A percentile compares a stretch with the other conserved stretches of the same genome.
phyloP scores from a whole-genome alignment of 2,888 invertebrate species.

The Acanthosoma haemorrhoidale region DNA sequence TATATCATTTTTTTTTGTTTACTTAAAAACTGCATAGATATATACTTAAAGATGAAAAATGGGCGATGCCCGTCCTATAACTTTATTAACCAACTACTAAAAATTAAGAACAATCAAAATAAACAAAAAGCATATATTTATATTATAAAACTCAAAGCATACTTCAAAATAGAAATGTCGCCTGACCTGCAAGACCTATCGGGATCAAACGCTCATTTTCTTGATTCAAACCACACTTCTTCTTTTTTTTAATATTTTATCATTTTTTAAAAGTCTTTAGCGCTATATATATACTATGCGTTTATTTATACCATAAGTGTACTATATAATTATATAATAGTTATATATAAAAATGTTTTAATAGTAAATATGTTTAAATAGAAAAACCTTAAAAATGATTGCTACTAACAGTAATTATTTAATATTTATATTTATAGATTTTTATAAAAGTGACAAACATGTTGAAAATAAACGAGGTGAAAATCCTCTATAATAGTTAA shows the following conservation, averaged over 20 bases:
- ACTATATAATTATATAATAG: constrained; percentile 18
- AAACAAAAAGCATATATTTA: background rate
- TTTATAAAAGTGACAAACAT: constrained; percentile 13
- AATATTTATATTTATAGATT: constrained; percentile 15
- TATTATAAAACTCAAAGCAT: background rate
- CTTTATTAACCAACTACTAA: constrained; percentile 17
- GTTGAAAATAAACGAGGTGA: background rate
- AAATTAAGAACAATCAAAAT: constrained; percentile 5
- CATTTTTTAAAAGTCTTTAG: constrained; percentile 14
- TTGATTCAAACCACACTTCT: background rate
- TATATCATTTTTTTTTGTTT: constrained; percentile 7
- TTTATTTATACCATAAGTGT: constrained; percentile 27
- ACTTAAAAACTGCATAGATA: constrained; percentile 18
- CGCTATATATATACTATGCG: constrained; percentile 22
- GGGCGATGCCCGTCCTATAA: constrained; percentile 1
- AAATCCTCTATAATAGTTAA: background rate
- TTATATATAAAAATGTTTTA: constrained; percentile 22
- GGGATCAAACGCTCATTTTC: constrained; percentile 17
- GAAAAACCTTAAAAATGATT: constrained; percentile 25
- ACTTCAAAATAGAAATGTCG: constrained; percentile 4
- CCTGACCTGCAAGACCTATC: constrained; percentile 23
- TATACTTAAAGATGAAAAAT: constrained; percentile 19
- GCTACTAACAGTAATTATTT: constrained; percentile 18
- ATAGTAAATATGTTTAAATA: constrained; percentile 20
- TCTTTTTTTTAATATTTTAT: constrained; percentile 14